These are phyloP conservation scores for Oppia nitens DNA, from an alignment of 1,140 invertebrate species.

Conservation along the genomic window DNA sequence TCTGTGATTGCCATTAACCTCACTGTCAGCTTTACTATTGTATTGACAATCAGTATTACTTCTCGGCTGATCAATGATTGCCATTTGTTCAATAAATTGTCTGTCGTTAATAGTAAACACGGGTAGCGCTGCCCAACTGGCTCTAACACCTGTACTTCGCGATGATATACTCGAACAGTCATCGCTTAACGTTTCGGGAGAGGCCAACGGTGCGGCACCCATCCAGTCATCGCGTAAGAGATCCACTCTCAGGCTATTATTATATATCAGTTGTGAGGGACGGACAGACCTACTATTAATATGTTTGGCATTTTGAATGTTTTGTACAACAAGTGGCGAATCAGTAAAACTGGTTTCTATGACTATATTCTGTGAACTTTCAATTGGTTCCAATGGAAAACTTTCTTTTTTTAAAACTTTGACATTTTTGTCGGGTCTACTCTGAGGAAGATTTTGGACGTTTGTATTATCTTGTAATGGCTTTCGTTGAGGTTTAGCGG, in stretches of 20 bases:
- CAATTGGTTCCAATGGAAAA: slow-evolving; percentile 26
- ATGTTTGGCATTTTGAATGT: background rate
- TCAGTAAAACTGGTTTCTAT: slow-evolving; percentile 59
- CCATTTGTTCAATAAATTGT: slow-evolving; percentile 20
- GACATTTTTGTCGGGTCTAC: no score
- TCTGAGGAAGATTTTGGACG: slow-evolving; percentile 11
- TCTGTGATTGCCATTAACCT: background rate
- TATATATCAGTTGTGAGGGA: background rate
- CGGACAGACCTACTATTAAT: slow-evolving; percentile 6
- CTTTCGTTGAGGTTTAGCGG: slow-evolving; percentile 29
- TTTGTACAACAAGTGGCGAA: slow-evolving; percentile 22
- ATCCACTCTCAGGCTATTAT: slow-evolving; percentile 22
- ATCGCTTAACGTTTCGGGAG: slow-evolving; percentile 65
- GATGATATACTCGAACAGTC: slow-evolving; percentile 41
- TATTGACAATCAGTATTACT: background rate
- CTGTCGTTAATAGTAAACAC: background rate
- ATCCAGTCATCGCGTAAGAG: slow-evolving; percentile 31
- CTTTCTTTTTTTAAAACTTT: slow-evolving; percentile 20
- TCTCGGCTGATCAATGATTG: background rate
- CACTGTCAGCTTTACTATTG: background rate
- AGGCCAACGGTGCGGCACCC: slow-evolving; percentile 55
- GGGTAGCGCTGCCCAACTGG: background rate
- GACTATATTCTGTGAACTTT: slow-evolving; percentile 40
- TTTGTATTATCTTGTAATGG: slow-evolving; percentile 21
- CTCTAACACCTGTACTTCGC: background rate